Evolutionary conservation across 2,888 invertebrate genomes (phyloP).

Genomic region (Drosophila mimetica): DNA sequence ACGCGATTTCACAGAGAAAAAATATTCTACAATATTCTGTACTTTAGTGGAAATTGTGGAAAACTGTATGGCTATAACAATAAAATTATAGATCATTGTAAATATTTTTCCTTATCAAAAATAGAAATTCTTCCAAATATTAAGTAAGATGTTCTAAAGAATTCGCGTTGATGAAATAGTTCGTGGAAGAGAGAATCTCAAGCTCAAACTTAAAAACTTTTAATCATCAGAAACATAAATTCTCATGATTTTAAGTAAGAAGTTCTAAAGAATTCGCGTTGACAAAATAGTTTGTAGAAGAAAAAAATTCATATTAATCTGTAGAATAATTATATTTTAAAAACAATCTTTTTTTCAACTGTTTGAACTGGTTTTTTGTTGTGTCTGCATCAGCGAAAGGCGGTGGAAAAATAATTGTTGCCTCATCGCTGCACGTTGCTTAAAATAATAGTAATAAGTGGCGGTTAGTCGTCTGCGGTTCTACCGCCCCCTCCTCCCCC

Average conservation of each 20-base stretch:
- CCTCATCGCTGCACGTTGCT: slow-evolving; percentile 76
- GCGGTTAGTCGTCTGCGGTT: slow-evolving; percentile 73
- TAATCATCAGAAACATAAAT: too few relatives aligned
- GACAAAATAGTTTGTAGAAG: too few relatives aligned
- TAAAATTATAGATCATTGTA: too few relatives aligned
- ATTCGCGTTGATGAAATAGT: too few relatives aligned
- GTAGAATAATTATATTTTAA: not conserved
- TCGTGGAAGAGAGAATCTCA: too few relatives aligned
- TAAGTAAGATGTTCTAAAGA: too few relatives aligned
- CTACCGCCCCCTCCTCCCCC: not conserved
- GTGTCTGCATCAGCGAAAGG: slow-evolving; percentile 23
- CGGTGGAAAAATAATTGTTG: slow-evolving; percentile 64
- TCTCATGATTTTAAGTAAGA: too few relatives aligned
- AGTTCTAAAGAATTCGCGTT: too few relatives aligned
- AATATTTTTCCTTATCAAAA: too few relatives aligned
- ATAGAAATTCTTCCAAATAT: too few relatives aligned
- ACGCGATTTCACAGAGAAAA: slow-evolving; percentile 29
- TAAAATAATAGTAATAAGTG: slow-evolving; percentile 69
- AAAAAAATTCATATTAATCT: not conserved
- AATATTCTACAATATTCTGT: not conserved
- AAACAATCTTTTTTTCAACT: not conserved
- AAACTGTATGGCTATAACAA: not conserved
- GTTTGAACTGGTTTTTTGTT: slow-evolving; percentile 4
- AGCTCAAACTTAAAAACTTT: too few relatives aligned
- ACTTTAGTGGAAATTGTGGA: too few relatives aligned